Conservation (phyloP, 2,797 vertebrate genomes). For the Bucorvus abyssinicus region DNA sequence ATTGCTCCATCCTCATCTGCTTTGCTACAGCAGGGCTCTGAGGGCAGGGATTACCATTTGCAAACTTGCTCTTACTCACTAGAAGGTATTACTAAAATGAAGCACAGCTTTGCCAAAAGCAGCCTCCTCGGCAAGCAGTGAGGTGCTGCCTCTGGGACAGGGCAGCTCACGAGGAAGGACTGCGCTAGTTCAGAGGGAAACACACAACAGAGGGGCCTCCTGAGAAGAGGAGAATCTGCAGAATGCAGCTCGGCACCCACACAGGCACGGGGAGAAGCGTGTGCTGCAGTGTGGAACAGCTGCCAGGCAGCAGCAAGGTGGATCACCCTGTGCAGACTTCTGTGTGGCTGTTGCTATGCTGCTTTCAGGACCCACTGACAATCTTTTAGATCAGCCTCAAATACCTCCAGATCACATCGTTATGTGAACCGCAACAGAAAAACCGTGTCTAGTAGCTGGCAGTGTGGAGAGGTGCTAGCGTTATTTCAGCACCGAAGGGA, state of each 20-base stretch:
- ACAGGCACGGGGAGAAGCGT: neutral
- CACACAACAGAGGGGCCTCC: neutral
- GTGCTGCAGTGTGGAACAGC: neutral
- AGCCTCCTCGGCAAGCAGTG: neutral
- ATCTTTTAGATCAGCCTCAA: neutral
- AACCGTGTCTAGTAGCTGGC: neutral
- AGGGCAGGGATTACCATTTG: neutral
- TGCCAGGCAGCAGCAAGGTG: neutral
- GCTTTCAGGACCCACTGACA: neutral
- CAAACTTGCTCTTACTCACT: neutral
- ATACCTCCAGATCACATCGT: neutral
- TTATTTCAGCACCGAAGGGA: neutral
- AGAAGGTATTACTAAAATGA: neutral
- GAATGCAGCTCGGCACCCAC: neutral
- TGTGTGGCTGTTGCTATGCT: neutral
- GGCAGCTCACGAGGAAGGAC: neutral
- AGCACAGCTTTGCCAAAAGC: neutral
- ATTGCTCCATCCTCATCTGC: neutral
- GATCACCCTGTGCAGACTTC: neutral
- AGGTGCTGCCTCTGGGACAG: neutral
- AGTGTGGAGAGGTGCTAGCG: neutral
- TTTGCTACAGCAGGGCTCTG: neutral
- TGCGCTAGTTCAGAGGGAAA: neutral
- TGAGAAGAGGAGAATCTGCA: neutral
- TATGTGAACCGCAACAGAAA: neutral